These are phyloP conservation scores for Chymomyza costata DNA, from an alignment of 1,140 invertebrate species.

Conservation along the genomic window DNA sequence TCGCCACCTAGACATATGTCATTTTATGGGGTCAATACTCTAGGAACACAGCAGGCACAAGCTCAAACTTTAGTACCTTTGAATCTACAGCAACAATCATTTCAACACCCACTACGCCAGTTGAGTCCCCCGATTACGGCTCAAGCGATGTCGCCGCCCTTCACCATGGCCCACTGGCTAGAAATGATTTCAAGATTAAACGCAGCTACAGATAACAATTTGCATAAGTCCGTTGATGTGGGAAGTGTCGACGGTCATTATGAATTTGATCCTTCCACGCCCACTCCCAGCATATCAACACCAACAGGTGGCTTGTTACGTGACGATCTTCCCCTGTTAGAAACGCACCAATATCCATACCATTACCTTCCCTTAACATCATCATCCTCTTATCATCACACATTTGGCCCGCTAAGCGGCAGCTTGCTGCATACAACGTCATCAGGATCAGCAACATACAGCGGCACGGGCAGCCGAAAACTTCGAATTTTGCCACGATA, in stretches of 20 bases:
- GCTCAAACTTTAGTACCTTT: constrained; percentile 40
- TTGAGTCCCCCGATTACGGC: constrained; percentile 38
- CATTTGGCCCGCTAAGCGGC: constrained; percentile 52
- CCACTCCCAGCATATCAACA: constrained; percentile 80
- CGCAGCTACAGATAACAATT: constrained; percentile 58
- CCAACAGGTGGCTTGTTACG: constrained; percentile 78
- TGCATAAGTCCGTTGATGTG: constrained; percentile 81
- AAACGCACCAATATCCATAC: constrained; percentile 48
- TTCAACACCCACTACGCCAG: constrained; percentile 38
- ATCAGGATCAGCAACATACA: constrained; percentile 57
- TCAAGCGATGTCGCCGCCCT: constrained; percentile 77
- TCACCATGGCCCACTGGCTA: constrained; percentile 79
- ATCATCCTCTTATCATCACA: constrained; percentile 21
- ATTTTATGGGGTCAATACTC: constrained; percentile 37
- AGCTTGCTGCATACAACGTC: constrained; percentile 75
- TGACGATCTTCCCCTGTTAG: constrained; percentile 71
- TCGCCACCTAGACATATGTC: constrained; percentile 75
- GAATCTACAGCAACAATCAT: constrained; percentile 31
- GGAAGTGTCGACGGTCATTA: constrained; percentile 96
- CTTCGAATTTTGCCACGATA: constrained; percentile 77
- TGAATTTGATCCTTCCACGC: constrained; percentile 91
- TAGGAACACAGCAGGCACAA: constrained; percentile 48
- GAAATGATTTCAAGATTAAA: constrained; percentile 77
- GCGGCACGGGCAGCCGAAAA: constrained; percentile 35
- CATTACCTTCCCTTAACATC: constrained; percentile 15